Evolutionary conservation across 2,888 invertebrate species (phyloP), one percentile per base, ranked within the genome.

Genomic region (Pyrgus malvae): DNA sequence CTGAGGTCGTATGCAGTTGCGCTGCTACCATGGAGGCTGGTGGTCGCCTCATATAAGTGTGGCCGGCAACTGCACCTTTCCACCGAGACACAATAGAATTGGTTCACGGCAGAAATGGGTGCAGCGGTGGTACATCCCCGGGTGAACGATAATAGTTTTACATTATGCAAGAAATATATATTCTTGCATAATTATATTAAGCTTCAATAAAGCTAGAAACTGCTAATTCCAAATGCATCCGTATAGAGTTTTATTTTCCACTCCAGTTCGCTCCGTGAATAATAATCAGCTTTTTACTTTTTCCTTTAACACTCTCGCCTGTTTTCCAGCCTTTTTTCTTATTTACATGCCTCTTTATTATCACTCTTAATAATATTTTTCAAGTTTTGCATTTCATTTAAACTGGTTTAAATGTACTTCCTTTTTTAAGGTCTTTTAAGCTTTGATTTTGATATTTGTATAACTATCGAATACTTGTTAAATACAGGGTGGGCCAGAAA

Each of bases 201-300:
- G 37, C 37, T 17, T 17, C 9, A 37, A 5, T 17, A 17, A 9
- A 16, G 17, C n/a, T n/a, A n/a, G n/a, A n/a, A 23, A 23, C 23
- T 38, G 19, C n/a, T n/a, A 38, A 38, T 38, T 38, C 38, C 38
- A 11, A 19, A 19, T 45, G 14, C 19, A 21, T 11, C 19, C 11
- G 6, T 29, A 31, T 45, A 31, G 45, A 21, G 16, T 45, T 45
- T 45, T 12, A 31, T 45, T 31, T 25, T 17, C 45, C 21, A 21
- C 21, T 12, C 4, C 19, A 8, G 11, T 31, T 21, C 29, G 45
- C 19, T 17, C 4, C 31, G 45, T 31, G 45, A 45, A 45, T 45
- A 45, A 45, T 31, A 45, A 33, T 31, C 6, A 12, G 31, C 12
- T 17, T 21, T 45, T 31, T 45, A 21, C 21, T 19, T 33, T 45